Evolutionary conservation across 1,140 invertebrate genomes (phyloP).

Genomic region (Sycobia sp.): DNA sequence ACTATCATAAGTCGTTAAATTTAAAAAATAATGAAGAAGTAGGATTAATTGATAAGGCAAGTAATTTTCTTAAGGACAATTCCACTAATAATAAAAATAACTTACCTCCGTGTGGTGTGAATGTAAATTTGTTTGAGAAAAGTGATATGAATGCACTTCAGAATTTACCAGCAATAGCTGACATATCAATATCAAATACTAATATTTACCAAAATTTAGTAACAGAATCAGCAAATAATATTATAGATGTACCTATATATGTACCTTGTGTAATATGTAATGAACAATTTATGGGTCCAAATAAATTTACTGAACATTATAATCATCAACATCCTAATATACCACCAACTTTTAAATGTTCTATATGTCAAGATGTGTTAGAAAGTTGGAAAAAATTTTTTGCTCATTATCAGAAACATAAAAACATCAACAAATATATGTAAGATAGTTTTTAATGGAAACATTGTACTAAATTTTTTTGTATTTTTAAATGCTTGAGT

Average conservation of each 20-base stretch:
- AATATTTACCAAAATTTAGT: background rate
- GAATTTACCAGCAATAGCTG: no score
- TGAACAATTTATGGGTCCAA: background rate
- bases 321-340: background rate
- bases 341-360: conserved; percentile 3
- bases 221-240: background rate
- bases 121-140: background rate
- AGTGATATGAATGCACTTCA: background rate
- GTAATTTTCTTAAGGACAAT: background rate
- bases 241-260: background rate
- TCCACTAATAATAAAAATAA: no score
- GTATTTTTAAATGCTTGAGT: background rate
- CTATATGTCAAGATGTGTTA: background rate
- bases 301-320: conserved; percentile 13
- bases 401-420: background rate
- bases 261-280: background rate
- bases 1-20: background rate
- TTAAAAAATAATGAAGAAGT: background rate
- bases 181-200: no score
- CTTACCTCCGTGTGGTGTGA: no score
- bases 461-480: background rate
- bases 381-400: conserved; percentile 15
- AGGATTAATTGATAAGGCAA: background rate
- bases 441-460: background rate
- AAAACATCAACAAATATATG: background rate